Evolutionary conservation across 2,888 invertebrate species (phyloP), one percentile per base, ranked within the genome.

Genomic region (Sinopyrophorus schimmeli): DNA sequence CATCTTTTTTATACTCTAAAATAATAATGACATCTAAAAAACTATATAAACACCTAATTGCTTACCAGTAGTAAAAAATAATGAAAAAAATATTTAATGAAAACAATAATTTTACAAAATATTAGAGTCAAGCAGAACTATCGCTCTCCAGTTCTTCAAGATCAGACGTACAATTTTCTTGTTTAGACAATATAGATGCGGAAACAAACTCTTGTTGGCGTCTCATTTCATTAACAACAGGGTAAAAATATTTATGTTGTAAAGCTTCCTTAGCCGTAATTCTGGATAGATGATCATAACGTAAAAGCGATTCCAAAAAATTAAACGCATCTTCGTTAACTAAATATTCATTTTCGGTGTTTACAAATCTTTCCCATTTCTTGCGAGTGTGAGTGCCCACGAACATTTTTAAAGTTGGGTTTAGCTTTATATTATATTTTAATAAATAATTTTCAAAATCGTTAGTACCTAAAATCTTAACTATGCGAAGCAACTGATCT

Each of bases 291-390:
- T 73, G 73, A 53, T 73, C 73, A 41, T 69, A 72, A 44, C 65
- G 63, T 27, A 73, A 51, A 40, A 72, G 54, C 16, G 63, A 63
- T 46, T 73, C 72, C 18, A 73, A 52, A 11, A 73, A 64, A 53
- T 71, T 64, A 10, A 72, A 56, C 0, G 71, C 70, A 12, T 63
- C 59, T n/a, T 69, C 69, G 21, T 64, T 70, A n/a, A 72, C 65
- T 35, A 73, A 56, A 51, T 73, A 68, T 48, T 72, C 73, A 40
- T 72, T 69, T 56, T 73, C 73, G 0, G 70, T 64, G 23, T 63
- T 69, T 11, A 73, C 65, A 44, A 71, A 73, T 21, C 72, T 54
- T 32, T 73, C 71, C 73, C 73, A 73, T 3, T 68, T 64, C 50
- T 71, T 73, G 16, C 67, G 59, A 4, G 63, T 65, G 44, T 71